Percentiles rank a stretch among this genome's conserved stretches.
Conservation (phyloP, 2,797 vertebrate species). For the Danio albolineatus region DNA sequence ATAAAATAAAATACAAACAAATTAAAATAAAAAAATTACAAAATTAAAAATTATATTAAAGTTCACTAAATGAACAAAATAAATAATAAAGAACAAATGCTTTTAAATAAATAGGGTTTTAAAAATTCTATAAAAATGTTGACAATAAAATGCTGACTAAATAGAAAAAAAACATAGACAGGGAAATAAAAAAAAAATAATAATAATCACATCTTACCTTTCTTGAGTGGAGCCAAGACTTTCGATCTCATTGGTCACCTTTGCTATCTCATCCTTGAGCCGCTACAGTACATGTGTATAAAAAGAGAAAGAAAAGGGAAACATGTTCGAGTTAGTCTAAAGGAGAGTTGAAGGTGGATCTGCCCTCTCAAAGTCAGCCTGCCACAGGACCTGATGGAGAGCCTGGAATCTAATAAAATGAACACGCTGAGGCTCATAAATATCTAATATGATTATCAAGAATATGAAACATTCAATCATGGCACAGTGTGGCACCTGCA, state of each 20-base stretch:
- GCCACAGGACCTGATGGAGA: slow-evolving; percentile 20
- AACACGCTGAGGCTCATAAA: slow-evolving; percentile 27
- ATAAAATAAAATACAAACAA: no score
- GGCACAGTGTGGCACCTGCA: slow-evolving; percentile 46
- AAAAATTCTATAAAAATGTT: no score
- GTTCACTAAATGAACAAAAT: no score
- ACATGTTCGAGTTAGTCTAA: slow-evolving; percentile 6
- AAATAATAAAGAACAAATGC: no score
- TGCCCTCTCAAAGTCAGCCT: slow-evolving; percentile 27
- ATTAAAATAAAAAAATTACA: no score
- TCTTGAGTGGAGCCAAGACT: slow-evolving; percentile 94
- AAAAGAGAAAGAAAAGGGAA: slow-evolving; percentile 7
- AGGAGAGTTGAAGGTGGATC: slow-evolving; percentile 11
- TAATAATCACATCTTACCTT: slow-evolving; percentile 79
- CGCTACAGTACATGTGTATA: slow-evolving; percentile 73
- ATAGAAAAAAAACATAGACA: neutral
- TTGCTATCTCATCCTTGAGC: slow-evolving; percentile 98
- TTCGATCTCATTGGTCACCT: slow-evolving; percentile 96
- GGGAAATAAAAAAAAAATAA: neutral
- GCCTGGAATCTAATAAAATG: slow-evolving; percentile 26
- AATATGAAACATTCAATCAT: slow-evolving; percentile 49
- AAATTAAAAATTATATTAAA: no score
- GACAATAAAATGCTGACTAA: no score
- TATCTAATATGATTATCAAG: slow-evolving; percentile 45
- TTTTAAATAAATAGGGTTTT: no score